Evolutionary conservation across 2,888 invertebrate genomes (phyloP), one percentile per base, ranked within the genome.

Genomic region (Thyatira batis): DNA sequence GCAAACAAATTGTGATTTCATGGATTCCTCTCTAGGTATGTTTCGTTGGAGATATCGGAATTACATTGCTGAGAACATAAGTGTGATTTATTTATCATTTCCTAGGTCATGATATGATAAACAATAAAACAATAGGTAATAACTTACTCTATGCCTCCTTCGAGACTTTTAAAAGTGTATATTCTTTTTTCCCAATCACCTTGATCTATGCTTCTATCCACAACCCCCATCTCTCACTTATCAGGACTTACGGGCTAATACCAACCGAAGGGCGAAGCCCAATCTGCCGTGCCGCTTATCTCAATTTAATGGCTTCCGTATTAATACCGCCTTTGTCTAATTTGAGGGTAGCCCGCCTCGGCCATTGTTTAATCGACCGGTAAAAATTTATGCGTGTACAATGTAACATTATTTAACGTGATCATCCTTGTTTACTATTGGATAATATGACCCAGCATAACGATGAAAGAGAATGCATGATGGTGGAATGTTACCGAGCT

Each of bases 281-380:
- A 89, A 90, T 90, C 89, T 90, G 88, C 88, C 83, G 80, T 73
- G 70, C 75, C 81, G 87, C 89, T 91, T 91, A 92, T 92, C 90
- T 89, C 89, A 87, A 90, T 90, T 90, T 91, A 91, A 91, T 92
- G 90, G 89, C 84, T 88, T 88, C 87, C 87, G 88, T 87, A 89
- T 89, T 90, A 89, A 89, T 90, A 84, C 91, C 84, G 89, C 81
- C 84, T 90, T 91, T 89, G 90, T 89, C 89, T 89, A 90, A 89
- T 90, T 91, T 85, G 78, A 80, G 84, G 80, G 80, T 84, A 73
- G 80, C 78, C 74, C 68, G 76, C 71, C 67, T 69, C 65, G 76
- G 79, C 78, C 73, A 82, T 83, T 89, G 89, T 84, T 87, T 78
- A 88, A 89, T 89, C 84, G 87, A 84, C 78, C 75, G 83, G 82